Evolutionary conservation across 2,797 vertebrate species (phyloP).

Genomic region (Nasua narica): DNA sequence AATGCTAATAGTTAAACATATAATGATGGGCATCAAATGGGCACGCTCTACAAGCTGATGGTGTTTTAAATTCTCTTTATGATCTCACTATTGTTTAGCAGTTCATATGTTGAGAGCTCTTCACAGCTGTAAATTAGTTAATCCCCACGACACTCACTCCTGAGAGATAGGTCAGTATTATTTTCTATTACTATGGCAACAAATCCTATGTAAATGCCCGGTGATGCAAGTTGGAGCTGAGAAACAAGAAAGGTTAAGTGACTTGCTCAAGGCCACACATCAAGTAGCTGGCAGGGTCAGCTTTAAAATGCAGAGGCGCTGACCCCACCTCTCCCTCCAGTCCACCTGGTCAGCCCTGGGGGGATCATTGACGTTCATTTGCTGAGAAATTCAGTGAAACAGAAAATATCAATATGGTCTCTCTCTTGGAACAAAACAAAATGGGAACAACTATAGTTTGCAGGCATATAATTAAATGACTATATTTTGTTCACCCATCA

Average conservation of each 20-base stretch:
- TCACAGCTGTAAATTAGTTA: constrained; percentile 73
- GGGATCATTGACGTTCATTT: constrained; percentile 7
- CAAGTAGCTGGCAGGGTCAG: constrained; percentile 44
- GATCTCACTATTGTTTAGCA: constrained; percentile 60
- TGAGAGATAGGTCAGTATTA: constrained; percentile 71
- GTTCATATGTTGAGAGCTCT: constrained; percentile 71
- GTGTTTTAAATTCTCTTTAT: constrained; percentile 73
- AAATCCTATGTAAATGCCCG: constrained; percentile 63
- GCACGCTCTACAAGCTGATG: constrained; percentile 51
- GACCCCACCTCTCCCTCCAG: neutral
- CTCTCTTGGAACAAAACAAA: constrained; percentile 37
- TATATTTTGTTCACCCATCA: neutral
- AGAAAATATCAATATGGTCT: constrained; percentile 28
- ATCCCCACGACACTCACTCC: constrained; percentile 65
- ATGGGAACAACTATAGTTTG: constrained; percentile 48
- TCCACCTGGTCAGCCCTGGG: constrained; percentile 20
- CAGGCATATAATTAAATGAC: constrained; percentile 20
- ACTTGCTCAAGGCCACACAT: constrained; percentile 69
- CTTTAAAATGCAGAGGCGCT: constrained; percentile 42
- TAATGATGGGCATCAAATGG: constrained; percentile 69
- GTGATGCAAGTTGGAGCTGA: constrained; percentile 55
- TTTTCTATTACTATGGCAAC: constrained; percentile 75
- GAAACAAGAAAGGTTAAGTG: constrained; percentile 70
- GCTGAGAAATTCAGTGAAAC: constrained; percentile 52
- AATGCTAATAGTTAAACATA: constrained; percentile 75